These are phyloP conservation scores for Holotrichia oblita DNA, from an alignment of 1,140 invertebrate genomes.

Conservation along the genomic window DNA sequence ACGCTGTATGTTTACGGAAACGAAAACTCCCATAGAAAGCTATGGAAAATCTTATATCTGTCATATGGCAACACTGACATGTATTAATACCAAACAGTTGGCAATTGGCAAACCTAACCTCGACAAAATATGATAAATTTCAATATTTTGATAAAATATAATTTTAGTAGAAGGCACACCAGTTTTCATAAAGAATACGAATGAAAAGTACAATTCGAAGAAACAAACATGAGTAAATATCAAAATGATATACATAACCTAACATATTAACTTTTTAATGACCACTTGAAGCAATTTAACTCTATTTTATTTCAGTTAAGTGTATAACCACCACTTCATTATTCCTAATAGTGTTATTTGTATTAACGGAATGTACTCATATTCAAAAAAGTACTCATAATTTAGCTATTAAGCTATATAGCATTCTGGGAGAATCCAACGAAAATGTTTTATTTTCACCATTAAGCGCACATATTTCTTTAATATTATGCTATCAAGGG, in stretches of 20 bases:
- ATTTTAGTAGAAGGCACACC: no score
- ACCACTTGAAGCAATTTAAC: neutral
- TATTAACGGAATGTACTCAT: neutral
- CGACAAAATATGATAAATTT: no score
- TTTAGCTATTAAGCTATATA: neutral
- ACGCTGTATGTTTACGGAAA: no score
- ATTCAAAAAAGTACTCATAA: neutral
- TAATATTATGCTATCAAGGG: constrained; percentile 64
- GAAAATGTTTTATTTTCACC: constrained; percentile 63
- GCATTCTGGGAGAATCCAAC: neutral
- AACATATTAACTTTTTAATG: neutral
- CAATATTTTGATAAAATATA: no score
- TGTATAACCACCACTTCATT: neutral
- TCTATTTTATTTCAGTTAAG: neutral
- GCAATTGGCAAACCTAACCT: no score
- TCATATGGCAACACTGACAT: no score
- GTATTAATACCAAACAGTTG: no score
- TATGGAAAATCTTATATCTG: no score
- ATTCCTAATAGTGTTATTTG: neutral
- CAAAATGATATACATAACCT: neutral
- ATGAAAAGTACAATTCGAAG: neutral
- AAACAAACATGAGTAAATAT: neutral
- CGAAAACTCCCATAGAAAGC: no score
- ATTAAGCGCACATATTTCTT: constrained; percentile 61
- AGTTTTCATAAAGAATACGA: no score